Base-by-base conservation (phyloP, 64 coral and sea anemone species). In the Montipora cactus region DNA sequence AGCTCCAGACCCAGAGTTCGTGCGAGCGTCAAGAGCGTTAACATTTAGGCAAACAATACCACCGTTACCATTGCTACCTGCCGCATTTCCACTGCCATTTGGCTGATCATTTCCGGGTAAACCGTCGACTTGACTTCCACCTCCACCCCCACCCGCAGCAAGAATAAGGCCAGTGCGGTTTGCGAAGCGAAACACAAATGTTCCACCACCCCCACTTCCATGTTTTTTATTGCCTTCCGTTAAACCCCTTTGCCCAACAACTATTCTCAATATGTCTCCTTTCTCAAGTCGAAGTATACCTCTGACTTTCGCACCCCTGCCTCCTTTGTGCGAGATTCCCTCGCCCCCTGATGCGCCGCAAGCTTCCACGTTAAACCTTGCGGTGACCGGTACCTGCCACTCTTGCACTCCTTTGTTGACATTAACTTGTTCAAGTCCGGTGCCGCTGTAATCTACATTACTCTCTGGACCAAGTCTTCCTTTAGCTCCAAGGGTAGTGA, bases 111-210 rank as follows among this genome's bases (percentile, higher is more conserved):
- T 74, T 58, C 88, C 91, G 10, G 80, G 64, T 28, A 87, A 16
- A 16, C 59, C 49, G 18, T 80, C 44, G 20, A 77, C 4, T 0
- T 62, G 67, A 28, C 72, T 74, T 8, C 95, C 91, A 66, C 95
- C 95, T 62, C 95, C 95, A 80, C 95, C 95, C 20, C 95, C 95
- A 71, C 87, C 95, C 37, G 81, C 88, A 75, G 93, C 89, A 37
- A 85, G 73, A 62, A 53, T 23, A 67, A 47, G 74, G 5, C 44
- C 25, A 48, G 5, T 67, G 18, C 9, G 19, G 22, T 75, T 78
- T 18, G 47, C 7, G 12, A 15, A 1, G 19, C 18, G 58, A 67
- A 83, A 80, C 37, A 96, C n/a, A 86, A 93, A 96, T 59, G 91
- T 90, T 9, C 87, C 95, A 1, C 95, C 95, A 77, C 95, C 91